These are phyloP conservation scores for Anagyrus pseudococci DNA, from an alignment of 2,888 invertebrate genomes.

Conservation along the genomic window DNA sequence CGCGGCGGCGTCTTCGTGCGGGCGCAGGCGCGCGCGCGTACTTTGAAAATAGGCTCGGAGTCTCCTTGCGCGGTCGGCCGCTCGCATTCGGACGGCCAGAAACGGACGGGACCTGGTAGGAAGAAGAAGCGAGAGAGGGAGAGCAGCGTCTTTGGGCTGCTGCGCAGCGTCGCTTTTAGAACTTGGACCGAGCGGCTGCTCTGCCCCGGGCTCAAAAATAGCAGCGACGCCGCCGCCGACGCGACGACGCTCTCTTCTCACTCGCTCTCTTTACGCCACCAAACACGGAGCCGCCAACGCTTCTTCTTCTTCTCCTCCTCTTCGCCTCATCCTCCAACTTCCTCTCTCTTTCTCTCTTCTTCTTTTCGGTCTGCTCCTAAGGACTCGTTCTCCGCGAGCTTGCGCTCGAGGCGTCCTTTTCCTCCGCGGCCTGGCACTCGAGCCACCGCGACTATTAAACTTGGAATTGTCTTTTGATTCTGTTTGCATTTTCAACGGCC, in stretches of 20 bases:
- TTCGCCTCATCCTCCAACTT: constrained; percentile 26
- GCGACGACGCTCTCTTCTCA: constrained; percentile 43
- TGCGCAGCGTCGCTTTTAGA: constrained; percentile 49
- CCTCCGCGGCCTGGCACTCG: neutral
- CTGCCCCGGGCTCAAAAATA: constrained; percentile 58
- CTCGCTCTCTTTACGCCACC: neutral
- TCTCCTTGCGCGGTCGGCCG: constrained; percentile 40
- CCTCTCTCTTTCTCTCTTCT: constrained; percentile 1
- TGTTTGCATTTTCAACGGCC: constrained; percentile 31
- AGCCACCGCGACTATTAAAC: constrained; percentile 19
- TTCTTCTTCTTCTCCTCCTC: constrained; percentile 41
- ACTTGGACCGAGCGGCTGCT: constrained; percentile 58
- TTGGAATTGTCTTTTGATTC: constrained; percentile 35
- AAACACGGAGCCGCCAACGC: constrained; percentile 26
- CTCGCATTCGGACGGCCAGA: constrained; percentile 29
- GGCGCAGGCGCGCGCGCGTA: constrained; percentile 17
- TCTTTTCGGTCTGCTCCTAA: constrained; percentile 8
- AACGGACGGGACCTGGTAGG: constrained; percentile 23
- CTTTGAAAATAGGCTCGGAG: constrained; percentile 56
- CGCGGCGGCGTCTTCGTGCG: neutral
- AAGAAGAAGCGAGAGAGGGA: constrained; percentile 22
- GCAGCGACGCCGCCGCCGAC: constrained; percentile 56
- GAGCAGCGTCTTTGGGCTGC: constrained; percentile 41
- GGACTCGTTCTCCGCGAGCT: too few species aligned
- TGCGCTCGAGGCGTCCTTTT: too few species aligned